Percentiles rank a stretch among this genome's conserved stretches.
These are phyloP conservation scores for Polydrusus cervinus DNA, from an alignment of 2,888 invertebrate species.

Conservation along the genomic window DNA sequence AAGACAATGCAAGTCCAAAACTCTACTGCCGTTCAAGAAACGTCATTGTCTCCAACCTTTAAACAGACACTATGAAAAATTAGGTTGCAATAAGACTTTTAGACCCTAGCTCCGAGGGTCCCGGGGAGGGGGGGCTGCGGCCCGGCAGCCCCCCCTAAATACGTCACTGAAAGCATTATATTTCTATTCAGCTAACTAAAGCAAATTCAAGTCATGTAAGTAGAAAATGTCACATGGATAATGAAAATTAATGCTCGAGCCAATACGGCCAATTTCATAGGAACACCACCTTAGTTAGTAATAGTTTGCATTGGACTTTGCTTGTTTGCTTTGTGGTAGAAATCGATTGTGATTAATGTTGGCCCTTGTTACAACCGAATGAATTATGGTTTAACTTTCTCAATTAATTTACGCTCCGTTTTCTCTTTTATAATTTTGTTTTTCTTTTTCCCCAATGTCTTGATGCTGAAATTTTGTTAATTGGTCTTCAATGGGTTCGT, in stretches of 20 bases:
- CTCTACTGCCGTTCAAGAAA: too few species aligned
- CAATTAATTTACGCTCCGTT: slow-evolving; percentile 43
- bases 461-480: slow-evolving; percentile 37
- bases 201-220: neutral
- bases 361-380: slow-evolving; percentile 38
- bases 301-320: slow-evolving; percentile 32
- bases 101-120: too few species aligned
- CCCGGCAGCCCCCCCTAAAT: too few species aligned
- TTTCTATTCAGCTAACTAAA: neutral
- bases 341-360: slow-evolving; percentile 43
- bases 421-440: slow-evolving; percentile 29
- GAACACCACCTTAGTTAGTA: slow-evolving; percentile 14
- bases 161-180: too few species aligned
- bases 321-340: slow-evolving; percentile 24
- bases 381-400: slow-evolving; percentile 52
- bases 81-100: too few species aligned
- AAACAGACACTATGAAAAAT: too few species aligned
- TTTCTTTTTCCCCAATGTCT: slow-evolving; percentile 28
- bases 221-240: neutral
- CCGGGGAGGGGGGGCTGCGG: too few species aligned
- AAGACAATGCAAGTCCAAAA: too few species aligned
- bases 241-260: slow-evolving; percentile 3
- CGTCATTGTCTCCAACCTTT: too few species aligned
- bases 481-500: slow-evolving; percentile 26
- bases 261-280: slow-evolving; percentile 11